These are phyloP conservation scores for Sialis lutaria DNA, from an alignment of 2,888 invertebrate species.

Conservation along the genomic window DNA sequence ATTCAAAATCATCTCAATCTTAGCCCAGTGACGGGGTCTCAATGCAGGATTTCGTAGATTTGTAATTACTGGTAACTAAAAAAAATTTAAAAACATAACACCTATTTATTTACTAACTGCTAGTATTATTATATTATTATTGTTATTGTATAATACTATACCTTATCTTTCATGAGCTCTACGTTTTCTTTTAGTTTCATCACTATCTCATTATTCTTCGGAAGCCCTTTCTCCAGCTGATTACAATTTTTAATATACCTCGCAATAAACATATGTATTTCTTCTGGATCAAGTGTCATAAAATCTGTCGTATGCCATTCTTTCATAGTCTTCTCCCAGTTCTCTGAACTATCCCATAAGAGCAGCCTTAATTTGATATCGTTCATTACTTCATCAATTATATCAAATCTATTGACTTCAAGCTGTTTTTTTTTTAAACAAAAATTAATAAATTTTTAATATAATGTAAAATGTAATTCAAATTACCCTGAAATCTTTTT, in stretches of 20 bases:
- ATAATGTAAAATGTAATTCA: not conserved
- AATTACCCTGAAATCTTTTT: slow-evolving; percentile 55
- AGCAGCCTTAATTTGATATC: slow-evolving; percentile 65
- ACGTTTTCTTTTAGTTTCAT: slow-evolving; percentile 60
- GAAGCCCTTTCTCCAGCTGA: slow-evolving; percentile 71
- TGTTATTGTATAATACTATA: slow-evolving; percentile 15
- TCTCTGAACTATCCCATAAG: slow-evolving; percentile 60
- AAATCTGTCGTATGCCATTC: slow-evolving; percentile 51
- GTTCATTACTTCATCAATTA: slow-evolving; percentile 59
- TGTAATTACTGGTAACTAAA: slow-evolving; percentile 55
- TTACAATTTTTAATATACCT: slow-evolving; percentile 53
- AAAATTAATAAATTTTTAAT: slow-evolving; percentile 3
- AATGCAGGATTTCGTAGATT: slow-evolving; percentile 67
- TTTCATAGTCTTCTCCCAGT: slow-evolving; percentile 49
- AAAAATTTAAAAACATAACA: slow-evolving; percentile 8
- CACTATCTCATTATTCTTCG: slow-evolving; percentile 54
- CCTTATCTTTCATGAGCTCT: slow-evolving; percentile 62
- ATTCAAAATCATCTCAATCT: slow-evolving; percentile 53
- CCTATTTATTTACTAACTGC: not conserved
- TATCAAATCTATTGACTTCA: slow-evolving; percentile 67
- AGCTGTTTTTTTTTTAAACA: slow-evolving; percentile 29
- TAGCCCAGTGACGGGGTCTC: slow-evolving; percentile 67
- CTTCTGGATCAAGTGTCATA: slow-evolving; percentile 49
- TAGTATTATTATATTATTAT: not conserved
- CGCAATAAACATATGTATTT: slow-evolving; percentile 44